Base-by-base conservation (phyloP, 2,888 invertebrate genomes). In the Tipula vernalis region DNA sequence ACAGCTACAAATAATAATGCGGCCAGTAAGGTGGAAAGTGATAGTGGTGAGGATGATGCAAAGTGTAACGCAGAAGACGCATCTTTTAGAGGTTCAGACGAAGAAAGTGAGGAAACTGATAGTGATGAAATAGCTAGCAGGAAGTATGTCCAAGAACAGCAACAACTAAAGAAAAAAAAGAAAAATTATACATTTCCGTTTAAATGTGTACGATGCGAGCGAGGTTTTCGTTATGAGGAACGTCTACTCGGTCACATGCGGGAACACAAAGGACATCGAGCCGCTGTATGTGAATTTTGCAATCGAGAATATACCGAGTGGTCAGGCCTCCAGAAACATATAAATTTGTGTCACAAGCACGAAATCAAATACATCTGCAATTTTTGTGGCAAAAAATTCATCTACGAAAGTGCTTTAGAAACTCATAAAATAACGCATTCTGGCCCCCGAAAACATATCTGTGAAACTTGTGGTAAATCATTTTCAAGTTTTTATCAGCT, bases 121-220 rank as follows among this genome's bases (percentile, higher is more conserved):
- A 71, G 71, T 28, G 71, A 71, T 28, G 71, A 71, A 71, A 28
- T 71, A 18, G 71, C 71, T 2, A 71, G 71, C 10, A 71, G 71
- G 13, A 71, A 71, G 8, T 71, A 71, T 5, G 15, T 71, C 13
- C 28, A 71, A 28, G 71, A 71, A 8, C 71, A 71, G 10, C 18
- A 28, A 8, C 10, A 28, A 71, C 10, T 71, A 71, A 71, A 71
- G 28, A 18, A 71, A 28, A 71, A 71, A 10, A 71, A 71, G 71
- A 86, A 86, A 47, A 86, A 86, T 0, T 51, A n/a, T 3, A 57
- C 41, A 39, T 86, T 86, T 57, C 86, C 86, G 12, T 86, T 57
- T 39, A 36, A 15, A 36, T 86, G 86, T 57, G 10, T 15, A 36
- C 13, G n/a, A 8, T 86, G 86, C 18, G 36, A 86, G n/a, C 57